Percentiles rank a stretch among this genome's conserved stretches.
phyloP scores from a whole-genome alignment of 1,140 invertebrate genomes.

The Drosophila neocordata region DNA sequence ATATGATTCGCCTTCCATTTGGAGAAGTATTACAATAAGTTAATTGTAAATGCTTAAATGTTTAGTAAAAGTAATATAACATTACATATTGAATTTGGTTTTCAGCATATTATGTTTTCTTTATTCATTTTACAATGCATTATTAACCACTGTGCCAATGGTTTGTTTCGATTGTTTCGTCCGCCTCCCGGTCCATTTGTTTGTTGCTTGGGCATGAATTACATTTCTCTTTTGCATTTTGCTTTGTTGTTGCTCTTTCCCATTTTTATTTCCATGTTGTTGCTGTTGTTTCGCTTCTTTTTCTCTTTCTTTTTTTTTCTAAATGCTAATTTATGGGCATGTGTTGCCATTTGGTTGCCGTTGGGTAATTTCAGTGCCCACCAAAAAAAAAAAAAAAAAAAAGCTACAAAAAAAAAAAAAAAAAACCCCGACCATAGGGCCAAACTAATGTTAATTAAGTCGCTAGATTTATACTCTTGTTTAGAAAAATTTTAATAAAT shows the following conservation, averaged over 20 bases:
- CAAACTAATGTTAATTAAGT: neutral
- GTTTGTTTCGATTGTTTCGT: constrained; percentile 45
- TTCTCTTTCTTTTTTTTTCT: constrained; percentile 60
- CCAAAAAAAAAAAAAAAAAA: constrained; percentile 41
- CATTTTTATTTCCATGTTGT: constrained; percentile 48
- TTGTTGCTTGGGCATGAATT: constrained; percentile 71
- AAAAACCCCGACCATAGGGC: neutral
- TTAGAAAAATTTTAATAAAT: too few relatives aligned
- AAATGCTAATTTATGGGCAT: constrained; percentile 82
- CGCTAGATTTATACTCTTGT: neutral
- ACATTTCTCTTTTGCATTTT: constrained; percentile 77
- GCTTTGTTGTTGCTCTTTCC: constrained; percentile 47
- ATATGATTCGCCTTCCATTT: too few relatives aligned
- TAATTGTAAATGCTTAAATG: too few relatives aligned
- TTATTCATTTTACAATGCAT: neutral
- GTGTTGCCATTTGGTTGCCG: constrained; percentile 80
- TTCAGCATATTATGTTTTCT: neutral
- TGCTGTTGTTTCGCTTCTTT: constrained; percentile 43
- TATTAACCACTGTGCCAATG: constrained; percentile 27
- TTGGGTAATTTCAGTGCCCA: constrained; percentile 77
- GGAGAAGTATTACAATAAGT: too few relatives aligned
- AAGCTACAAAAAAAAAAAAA: constrained; percentile 20
- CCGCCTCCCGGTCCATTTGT: constrained; percentile 68
- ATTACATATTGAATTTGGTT: too few relatives aligned
- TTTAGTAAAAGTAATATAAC: too few relatives aligned